Evolutionary conservation across 2,797 vertebrate genomes (phyloP).

Genomic region (Triplophysa yarkandensis): DNA sequence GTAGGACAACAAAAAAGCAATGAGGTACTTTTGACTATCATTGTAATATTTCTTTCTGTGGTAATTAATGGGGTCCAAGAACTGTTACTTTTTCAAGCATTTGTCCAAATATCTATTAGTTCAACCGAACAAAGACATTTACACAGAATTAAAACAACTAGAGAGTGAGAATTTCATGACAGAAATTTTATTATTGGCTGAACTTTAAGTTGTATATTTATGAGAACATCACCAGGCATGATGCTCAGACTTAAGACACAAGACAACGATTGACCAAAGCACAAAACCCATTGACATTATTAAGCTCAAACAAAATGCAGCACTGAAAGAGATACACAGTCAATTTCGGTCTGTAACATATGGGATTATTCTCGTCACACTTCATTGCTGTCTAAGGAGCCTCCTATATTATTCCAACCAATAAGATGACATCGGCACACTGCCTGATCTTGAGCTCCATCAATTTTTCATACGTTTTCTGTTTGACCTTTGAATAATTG

Average conservation of each 20-base stretch:
- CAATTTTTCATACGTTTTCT: slow-evolving; percentile 46
- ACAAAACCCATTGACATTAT: slow-evolving; percentile 39
- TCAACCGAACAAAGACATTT: no score
- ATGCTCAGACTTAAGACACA: background rate
- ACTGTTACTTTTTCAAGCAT: no score
- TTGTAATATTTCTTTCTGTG: no score
- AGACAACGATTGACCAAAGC: slow-evolving; percentile 44
- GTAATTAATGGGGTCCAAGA: no score
- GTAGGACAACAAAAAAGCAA: no score
- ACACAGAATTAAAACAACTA: no score
- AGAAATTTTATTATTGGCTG: no score
- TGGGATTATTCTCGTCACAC: slow-evolving; percentile 20
- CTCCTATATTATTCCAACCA: slow-evolving; percentile 28
- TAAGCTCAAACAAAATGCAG: background rate
- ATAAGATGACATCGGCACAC: slow-evolving; percentile 45
- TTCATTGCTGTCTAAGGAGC: slow-evolving; percentile 9
- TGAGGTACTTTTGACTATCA: no score
- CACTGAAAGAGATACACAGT: background rate
- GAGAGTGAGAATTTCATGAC: no score
- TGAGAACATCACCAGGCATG: background rate
- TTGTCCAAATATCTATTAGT: no score
- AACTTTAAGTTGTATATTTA: no score
- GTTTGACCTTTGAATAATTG: slow-evolving; percentile 58
- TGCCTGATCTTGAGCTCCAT: slow-evolving; percentile 31
- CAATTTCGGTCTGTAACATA: background rate